Evolutionary conservation across 1,140 invertebrate species (phyloP), one percentile per base, ranked within the genome.

Genomic region (Hycleus phaleratus): DNA sequence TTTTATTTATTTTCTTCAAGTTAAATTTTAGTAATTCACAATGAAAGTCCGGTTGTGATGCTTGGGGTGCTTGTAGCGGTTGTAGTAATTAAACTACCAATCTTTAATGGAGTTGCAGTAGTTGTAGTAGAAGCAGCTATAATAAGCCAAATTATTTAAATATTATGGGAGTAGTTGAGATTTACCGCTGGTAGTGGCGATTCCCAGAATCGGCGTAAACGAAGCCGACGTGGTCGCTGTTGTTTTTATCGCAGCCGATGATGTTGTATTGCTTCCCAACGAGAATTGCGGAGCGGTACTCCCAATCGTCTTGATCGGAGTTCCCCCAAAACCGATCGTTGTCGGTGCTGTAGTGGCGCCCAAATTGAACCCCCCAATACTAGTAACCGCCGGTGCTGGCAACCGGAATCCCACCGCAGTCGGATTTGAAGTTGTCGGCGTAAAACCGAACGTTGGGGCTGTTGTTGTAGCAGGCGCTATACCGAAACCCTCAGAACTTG

Each of bases 141-240:
- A 52, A 25, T 43, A 55, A 8, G 5, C 10, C 39, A 45, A 55
- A 54, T 43, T 44, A 9, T 39, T 45, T 9, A 8, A 38, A 26
- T 46, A 9, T 25, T 43, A 69, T 68, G n/a, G 59, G 48, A 46
- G 72, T 58, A 18, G 44, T 62, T 25, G 63, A 56, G 6, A 50
- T 58, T 32, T 57, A 62, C 6, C 66, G 38, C 59, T 45, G 1
- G 63, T 54, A 9, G 46, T 56, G 0, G 67, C 56, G 50, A 66
- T 39, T 61, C 4, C 70, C 63, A 55, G 74, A 72, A 61, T 60
- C 62, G 8, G 69, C 59, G 12, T 66, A 66, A 12, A 61, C 7
- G 64, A 56, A 1, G 71, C 32, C 12, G 58, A 44, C 1, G 64
- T 44, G 26, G 60, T 62, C 0, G 70, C 62, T 7, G 73, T 61